Conservation (phyloP, 2,797 vertebrate species). For the Enteromius paludinosus region DNA sequence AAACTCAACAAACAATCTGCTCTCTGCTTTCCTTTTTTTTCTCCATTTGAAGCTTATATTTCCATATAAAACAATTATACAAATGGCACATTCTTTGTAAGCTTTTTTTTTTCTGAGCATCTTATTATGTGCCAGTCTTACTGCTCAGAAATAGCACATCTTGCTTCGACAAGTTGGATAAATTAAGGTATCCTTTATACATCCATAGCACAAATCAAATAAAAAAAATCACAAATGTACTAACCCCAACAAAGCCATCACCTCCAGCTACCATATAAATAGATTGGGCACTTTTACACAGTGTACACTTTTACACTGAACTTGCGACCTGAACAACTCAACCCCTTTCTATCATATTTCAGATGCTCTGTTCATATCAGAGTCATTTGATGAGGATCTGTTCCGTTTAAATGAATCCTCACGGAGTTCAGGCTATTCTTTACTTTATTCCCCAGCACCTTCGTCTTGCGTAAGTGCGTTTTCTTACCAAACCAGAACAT, state of each 20-base stretch:
- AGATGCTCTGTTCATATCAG: background rate
- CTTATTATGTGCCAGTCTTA: background rate
- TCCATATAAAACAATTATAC: background rate
- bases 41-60: too few species aligned
- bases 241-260: background rate
- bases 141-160: background rate
- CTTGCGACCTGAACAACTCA: constrained; percentile 15
- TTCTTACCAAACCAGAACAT: constrained; percentile 32
- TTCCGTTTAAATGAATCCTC: constrained; percentile 29
- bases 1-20: background rate
- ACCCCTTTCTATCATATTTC: background rate
- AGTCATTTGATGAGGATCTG: constrained; percentile 25
- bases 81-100: background rate
- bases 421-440: constrained; percentile 45
- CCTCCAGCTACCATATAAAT: background rate
- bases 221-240: background rate
- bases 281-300: background rate
- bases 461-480: constrained; percentile 5
- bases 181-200: background rate
- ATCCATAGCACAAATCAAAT: background rate
- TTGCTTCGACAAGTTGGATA: background rate
- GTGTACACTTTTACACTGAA: background rate
- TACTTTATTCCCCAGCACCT: constrained; percentile 33
- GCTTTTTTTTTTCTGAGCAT: background rate
- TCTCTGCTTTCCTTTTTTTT: too few species aligned